Percentiles rank a stretch among this genome's conserved stretches.
Evolutionary conservation across 2,113 vertebrate species (phyloP).

Genomic region (Limnothrissa miodon): DNA sequence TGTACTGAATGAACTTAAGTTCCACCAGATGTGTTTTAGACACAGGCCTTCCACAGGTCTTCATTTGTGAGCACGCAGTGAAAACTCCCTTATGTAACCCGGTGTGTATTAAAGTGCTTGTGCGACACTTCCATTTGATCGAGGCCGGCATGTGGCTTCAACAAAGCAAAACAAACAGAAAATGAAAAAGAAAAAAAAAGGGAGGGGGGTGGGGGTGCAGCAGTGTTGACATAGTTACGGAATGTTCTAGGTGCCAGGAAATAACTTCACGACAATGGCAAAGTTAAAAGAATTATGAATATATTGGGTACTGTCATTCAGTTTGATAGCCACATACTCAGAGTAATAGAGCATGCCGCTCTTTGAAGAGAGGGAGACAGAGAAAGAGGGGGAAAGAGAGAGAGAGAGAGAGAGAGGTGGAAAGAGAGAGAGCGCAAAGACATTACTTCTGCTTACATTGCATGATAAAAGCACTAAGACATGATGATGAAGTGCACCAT

Average conservation of each 20-base stretch:
- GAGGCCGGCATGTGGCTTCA: slow-evolving; percentile 51
- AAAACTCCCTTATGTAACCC: slow-evolving; percentile 14
- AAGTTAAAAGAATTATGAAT: slow-evolving; percentile 56
- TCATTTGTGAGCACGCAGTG: not conserved
- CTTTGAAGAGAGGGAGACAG: slow-evolving; percentile 30
- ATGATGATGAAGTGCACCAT: slow-evolving; percentile 75
- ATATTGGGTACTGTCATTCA: slow-evolving; percentile 69
- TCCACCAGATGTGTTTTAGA: not conserved
- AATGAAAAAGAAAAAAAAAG: slow-evolving; percentile 27
- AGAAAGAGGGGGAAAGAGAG: slow-evolving; percentile 58
- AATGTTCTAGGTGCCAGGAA: slow-evolving; percentile 73
- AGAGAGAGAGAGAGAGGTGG: slow-evolving; percentile 14
- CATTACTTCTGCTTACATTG: slow-evolving; percentile 69
- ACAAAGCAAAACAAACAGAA: slow-evolving; percentile 25
- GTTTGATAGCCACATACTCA: slow-evolving; percentile 57
- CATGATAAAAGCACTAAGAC: slow-evolving; percentile 72
- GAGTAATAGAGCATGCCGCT: slow-evolving; percentile 62
- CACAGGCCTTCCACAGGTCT: not conserved
- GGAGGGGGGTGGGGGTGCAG: slow-evolving; percentile 37
- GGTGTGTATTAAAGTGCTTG: slow-evolving; percentile 71
- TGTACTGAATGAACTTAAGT: not conserved
- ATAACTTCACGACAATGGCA: slow-evolving; percentile 60
- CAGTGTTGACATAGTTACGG: slow-evolving; percentile 66
- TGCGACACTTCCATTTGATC: slow-evolving; percentile 66
- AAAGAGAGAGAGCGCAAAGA: slow-evolving; percentile 28